Percentiles rank a stretch among this genome's conserved stretches.
Conservation (phyloP, 1,140 invertebrate species). For the Pomphorhynchus laevis region DNA sequence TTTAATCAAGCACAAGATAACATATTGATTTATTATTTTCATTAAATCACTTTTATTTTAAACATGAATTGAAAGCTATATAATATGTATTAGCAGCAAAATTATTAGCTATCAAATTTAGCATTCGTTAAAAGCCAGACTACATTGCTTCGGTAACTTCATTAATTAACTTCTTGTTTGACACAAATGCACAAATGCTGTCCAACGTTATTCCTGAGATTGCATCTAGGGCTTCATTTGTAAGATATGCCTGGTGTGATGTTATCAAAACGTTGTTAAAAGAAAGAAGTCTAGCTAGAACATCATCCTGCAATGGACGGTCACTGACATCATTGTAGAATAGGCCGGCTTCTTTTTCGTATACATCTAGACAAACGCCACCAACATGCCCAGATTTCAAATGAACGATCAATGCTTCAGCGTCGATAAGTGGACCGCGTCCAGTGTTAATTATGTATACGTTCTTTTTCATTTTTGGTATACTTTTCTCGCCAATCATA, state of each 20-base stretch:
- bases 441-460: slow-evolving; percentile 1
- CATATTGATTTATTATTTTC: too few species aligned
- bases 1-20: too few species aligned
- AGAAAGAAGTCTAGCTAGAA: background rate
- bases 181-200: slow-evolving; percentile 1
- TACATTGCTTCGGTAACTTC: too few species aligned
- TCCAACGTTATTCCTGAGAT: background rate
- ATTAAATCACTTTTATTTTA: too few species aligned
- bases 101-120: too few species aligned
- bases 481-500: background rate
- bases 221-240: background rate
- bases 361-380: background rate
- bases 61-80: too few species aligned
- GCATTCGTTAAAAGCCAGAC: too few species aligned
- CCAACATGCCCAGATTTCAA: background rate
- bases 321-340: slow-evolving; percentile 1
- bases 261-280: background rate
- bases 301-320: slow-evolving; percentile 3
- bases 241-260: slow-evolving; percentile 2
- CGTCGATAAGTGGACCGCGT: background rate
- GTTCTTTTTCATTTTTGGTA: slow-evolving; percentile 1
- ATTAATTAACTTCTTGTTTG: too few species aligned
- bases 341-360: background rate
- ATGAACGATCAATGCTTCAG: background rate
- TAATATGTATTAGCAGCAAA: too few species aligned